Percentiles rank a stretch among this genome's conserved stretches.
These are phyloP conservation scores for Aphrocallistes beatrix DNA, from an alignment of 37 sponge, comb jelly and placozoan genomes.

Conservation along the genomic window DNA sequence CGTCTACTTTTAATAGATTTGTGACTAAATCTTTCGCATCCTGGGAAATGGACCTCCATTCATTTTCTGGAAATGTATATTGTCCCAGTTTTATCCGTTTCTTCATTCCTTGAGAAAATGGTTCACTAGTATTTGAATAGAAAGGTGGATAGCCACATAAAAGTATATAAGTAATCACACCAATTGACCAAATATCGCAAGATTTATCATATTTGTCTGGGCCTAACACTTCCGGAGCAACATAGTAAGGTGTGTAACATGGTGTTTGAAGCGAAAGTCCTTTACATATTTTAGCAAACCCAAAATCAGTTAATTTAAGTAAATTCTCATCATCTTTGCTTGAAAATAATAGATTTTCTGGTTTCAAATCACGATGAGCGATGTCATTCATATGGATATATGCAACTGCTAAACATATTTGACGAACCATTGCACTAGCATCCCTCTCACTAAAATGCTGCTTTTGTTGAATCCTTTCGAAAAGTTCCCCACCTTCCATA, in stretches of 20 bases:
- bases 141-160: conserved; percentile 94
- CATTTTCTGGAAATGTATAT: conserved; percentile 81
- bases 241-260: conserved; percentile 16
- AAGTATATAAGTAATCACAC: conserved; percentile 93
- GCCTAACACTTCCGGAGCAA: conserved; percentile 94
- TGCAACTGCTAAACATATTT: conserved; percentile 68
- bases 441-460: conserved; percentile 89
- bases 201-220: conserved; percentile 92
- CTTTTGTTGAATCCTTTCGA: conserved; percentile 81
- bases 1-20: not conserved
- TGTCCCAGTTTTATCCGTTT: conserved; percentile 79
- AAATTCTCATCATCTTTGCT: conserved; percentile 24
- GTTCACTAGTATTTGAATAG: conserved; percentile 78
- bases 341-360: conserved; percentile 71
- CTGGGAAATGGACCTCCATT: conserved; percentile 67
- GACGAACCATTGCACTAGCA: conserved; percentile 67
- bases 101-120: conserved; percentile 96
- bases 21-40: conserved; percentile 33
- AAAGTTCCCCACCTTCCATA: conserved; percentile 97
- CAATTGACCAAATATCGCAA: conserved; percentile 98
- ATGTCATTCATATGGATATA: conserved; percentile 71
- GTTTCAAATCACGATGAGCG: conserved; percentile 91
- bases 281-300: conserved; percentile 84
- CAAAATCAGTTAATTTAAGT: conserved; percentile 94
- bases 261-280: conserved; percentile 22